These are phyloP conservation scores for Diaphora mendica DNA, from an alignment of 2,888 invertebrate genomes.

Conservation along the genomic window DNA sequence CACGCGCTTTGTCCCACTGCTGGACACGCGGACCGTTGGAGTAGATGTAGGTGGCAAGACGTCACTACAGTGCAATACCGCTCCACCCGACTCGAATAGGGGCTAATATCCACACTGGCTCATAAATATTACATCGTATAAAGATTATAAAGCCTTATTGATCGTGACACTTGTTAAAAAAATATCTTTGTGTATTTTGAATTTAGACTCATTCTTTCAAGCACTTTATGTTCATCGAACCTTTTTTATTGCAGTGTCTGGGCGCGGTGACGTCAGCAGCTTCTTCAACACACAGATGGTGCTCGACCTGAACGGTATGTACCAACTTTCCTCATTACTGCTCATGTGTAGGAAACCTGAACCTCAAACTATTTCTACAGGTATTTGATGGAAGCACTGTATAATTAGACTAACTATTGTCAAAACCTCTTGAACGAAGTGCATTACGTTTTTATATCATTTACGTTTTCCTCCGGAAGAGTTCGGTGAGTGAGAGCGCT, in stretches of 20 bases:
- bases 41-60: conserved; percentile 2
- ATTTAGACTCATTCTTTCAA: background rate
- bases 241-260: conserved; percentile 80
- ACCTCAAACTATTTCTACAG: conserved; percentile 58
- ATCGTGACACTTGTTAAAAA: background rate
- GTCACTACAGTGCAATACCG: background rate
- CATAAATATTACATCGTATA: background rate
- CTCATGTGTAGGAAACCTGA: background rate
- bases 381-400: conserved; percentile 53
- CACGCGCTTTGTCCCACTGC: conserved; percentile 11
- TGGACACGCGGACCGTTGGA: conserved; percentile 8
- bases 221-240: background rate
- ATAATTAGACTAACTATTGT: conserved; percentile 62
- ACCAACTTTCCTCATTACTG: conserved; percentile 4
- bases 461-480: conserved; percentile 24
- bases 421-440: background rate
- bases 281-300: conserved; percentile 84
- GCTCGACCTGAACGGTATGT: conserved; percentile 83
- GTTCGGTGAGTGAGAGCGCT: background rate
- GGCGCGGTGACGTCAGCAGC: conserved; percentile 82
- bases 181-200: background rate
- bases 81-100: background rate
- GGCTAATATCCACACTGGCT: background rate
- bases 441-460: no score
- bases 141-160: background rate